These are phyloP conservation scores for Hafferia zeledoni DNA, from an alignment of 2,797 vertebrate genomes.

Conservation along the genomic window DNA sequence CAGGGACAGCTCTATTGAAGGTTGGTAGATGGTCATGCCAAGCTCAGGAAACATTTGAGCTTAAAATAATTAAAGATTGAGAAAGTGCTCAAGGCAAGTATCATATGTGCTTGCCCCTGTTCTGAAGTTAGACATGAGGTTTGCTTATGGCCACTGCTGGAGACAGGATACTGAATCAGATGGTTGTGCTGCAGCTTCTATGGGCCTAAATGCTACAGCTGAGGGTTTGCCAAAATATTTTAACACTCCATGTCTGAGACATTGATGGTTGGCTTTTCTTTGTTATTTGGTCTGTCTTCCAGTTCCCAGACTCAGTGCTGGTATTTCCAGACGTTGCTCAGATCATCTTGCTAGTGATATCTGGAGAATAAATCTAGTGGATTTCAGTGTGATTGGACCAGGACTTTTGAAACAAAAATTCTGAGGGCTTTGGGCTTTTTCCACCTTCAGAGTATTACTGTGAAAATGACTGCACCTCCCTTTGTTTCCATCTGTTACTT, in stretches of 20 bases:
- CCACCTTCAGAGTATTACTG: neutral
- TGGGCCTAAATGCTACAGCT: neutral
- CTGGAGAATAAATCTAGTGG: neutral
- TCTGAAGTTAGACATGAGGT: neutral
- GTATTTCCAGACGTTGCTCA: neutral
- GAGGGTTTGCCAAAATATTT: neutral
- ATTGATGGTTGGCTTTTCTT: neutral
- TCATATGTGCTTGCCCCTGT: neutral
- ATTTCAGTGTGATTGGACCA: neutral
- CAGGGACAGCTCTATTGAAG: neutral
- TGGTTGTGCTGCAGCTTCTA: neutral
- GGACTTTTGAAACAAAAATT: neutral
- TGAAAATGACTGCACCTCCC: neutral
- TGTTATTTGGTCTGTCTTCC: neutral
- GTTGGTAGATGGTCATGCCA: neutral
- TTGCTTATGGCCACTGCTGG: neutral
- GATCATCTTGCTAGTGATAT: neutral
- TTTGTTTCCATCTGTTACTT: neutral
- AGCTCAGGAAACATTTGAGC: neutral
- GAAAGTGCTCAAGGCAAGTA: neutral
- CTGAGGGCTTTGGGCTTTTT: neutral
- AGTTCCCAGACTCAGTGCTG: neutral
- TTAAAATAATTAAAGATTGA: conserved; percentile 20
- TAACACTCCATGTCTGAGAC: neutral
- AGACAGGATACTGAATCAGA: conserved; percentile 6